Evolutionary conservation across 2,797 vertebrate genomes (phyloP).

Genomic region (Tokudaia muenninki): DNA sequence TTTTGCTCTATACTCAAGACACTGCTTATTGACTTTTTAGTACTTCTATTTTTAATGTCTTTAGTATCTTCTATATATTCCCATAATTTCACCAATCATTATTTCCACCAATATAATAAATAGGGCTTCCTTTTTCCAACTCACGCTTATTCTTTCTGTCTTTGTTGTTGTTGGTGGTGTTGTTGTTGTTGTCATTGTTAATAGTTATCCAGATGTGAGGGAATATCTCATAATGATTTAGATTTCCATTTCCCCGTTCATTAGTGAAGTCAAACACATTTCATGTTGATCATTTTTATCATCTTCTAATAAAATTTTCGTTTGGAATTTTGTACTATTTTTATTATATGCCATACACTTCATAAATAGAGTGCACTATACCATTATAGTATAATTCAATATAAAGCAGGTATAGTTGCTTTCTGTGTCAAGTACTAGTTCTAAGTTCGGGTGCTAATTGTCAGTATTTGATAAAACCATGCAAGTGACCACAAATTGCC

Average conservation of each 20-base stretch:
- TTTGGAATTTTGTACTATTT: conserved; percentile 8
- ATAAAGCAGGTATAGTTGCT: background rate
- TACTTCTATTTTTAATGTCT: background rate
- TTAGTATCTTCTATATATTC: background rate
- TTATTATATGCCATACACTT: background rate
- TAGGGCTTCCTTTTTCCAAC: background rate
- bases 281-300: background rate
- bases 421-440: conserved; percentile 3
- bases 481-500: background rate
- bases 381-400: background rate
- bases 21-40: background rate
- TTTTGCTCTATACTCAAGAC: background rate
- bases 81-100: background rate
- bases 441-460: background rate
- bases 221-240: background rate
- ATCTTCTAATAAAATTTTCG: background rate
- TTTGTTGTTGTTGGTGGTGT: background rate
- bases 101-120: background rate
- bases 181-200: background rate
- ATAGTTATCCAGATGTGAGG: background rate
- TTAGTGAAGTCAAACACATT: background rate
- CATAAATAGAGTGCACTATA: background rate
- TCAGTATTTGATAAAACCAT: background rate
- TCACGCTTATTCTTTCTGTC: background rate
- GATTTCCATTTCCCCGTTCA: background rate